A percentile compares a stretch with the other conserved stretches of the same genome.
Evolutionary conservation across 2,888 invertebrate genomes (phyloP).

Genomic region (Heteromyza rotundicornis): DNA sequence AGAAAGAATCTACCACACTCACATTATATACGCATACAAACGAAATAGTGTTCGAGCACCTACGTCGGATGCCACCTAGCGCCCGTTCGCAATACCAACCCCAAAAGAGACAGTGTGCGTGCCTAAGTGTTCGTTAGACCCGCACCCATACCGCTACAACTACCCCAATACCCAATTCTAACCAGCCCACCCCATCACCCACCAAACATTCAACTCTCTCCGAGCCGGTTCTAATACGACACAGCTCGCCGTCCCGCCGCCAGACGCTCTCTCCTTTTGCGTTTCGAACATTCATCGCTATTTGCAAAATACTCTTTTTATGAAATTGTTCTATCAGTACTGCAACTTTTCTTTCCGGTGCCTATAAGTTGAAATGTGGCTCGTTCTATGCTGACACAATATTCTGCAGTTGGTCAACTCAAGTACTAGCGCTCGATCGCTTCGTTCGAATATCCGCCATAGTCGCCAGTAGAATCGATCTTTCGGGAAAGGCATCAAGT

Average conservation of each 20-base stretch:
- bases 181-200: constrained; percentile 12
- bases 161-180: constrained; percentile 21
- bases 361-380: constrained; percentile 15
- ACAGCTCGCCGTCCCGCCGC: no score
- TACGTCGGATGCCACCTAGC: no score
- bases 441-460: no score
- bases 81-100: not conserved
- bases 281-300: no score
- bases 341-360: no score
- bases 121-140: not conserved
- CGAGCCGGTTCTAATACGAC: no score
- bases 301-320: no score
- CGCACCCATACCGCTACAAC: not conserved
- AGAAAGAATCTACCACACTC: constrained; percentile 9
- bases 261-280: no score
- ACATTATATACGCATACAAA: not conserved
- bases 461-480: no score
- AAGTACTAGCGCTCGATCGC: not conserved
- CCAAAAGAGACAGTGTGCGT: not conserved
- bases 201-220: not conserved
- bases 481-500: no score
- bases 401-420: constrained; percentile 9
- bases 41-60: no score
- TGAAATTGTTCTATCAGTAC: no score
- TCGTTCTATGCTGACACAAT: constrained; percentile 16